These are phyloP conservation scores for Wiebesia pumilae DNA, from an alignment of 1,140 invertebrate species.

Conservation along the genomic window DNA sequence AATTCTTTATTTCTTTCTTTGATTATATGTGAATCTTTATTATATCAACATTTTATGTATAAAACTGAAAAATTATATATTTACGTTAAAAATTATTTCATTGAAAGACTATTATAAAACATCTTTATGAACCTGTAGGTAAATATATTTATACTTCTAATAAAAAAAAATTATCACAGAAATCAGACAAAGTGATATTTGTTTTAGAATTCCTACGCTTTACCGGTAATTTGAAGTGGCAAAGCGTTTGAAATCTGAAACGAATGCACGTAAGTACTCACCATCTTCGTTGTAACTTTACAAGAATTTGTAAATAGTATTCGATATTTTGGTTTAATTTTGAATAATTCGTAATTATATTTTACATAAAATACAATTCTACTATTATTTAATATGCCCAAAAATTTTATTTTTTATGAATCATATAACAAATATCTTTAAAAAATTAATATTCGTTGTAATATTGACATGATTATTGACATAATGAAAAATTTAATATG, in stretches of 20 bases:
- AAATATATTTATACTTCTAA: background rate
- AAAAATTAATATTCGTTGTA: too few relatives aligned
- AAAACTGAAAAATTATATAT: too few relatives aligned
- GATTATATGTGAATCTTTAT: too few relatives aligned
- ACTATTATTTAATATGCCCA: too few relatives aligned
- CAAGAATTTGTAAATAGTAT: background rate
- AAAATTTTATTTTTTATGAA: too few relatives aligned
- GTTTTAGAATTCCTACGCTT: constrained; percentile 89
- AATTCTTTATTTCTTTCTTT: too few relatives aligned
- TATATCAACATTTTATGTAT: too few relatives aligned
- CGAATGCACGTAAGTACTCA: constrained; percentile 65
- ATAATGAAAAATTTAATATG: too few relatives aligned
- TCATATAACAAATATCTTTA: too few relatives aligned
- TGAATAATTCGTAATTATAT: background rate
- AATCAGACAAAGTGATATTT: constrained; percentile 68
- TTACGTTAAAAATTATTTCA: too few relatives aligned
- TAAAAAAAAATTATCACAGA: background rate
- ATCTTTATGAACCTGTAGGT: background rate
- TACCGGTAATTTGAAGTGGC: constrained; percentile 80
- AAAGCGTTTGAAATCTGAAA: constrained; percentile 89
- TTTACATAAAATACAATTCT: too few relatives aligned
- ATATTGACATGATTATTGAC: too few relatives aligned
- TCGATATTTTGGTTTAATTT: background rate
- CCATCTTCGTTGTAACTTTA: background rate
- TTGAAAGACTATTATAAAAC: background rate